Conservation (phyloP, 2,888 invertebrate species). For the Chaetoderma sp. region DNA sequence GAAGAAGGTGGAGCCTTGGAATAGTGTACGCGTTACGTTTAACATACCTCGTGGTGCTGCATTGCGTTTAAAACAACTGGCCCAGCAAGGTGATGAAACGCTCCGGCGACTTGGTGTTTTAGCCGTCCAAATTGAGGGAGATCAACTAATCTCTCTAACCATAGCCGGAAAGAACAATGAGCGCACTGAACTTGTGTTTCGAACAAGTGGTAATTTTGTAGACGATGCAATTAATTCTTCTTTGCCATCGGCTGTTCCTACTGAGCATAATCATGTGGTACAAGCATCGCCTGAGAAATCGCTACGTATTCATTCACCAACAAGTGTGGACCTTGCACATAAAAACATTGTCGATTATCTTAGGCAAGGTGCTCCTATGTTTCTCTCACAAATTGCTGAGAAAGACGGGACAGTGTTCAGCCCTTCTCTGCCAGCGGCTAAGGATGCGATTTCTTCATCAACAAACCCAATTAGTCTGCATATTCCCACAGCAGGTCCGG, state of each 20-base stretch:
- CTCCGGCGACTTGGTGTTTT: conserved; percentile 92
- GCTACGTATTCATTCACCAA: too few relatives aligned
- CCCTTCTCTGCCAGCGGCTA: conserved; percentile 71
- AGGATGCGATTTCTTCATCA: conserved; percentile 91
- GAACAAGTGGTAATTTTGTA: conserved; percentile 50
- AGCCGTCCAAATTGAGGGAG: conserved; percentile 86
- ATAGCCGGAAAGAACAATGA: conserved; percentile 78
- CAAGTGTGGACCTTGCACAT: conserved; percentile 63
- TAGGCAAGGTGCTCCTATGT: conserved; percentile 54
- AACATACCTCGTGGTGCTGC: conserved; percentile 97
- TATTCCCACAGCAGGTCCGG: conserved; percentile 38
- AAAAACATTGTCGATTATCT: conserved; percentile 68
- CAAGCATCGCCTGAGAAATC: too few relatives aligned
- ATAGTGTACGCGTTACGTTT: conserved; percentile 96
- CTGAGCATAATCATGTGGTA: too few relatives aligned
- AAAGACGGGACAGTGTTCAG: conserved; percentile 13
- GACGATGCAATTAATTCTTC: conserved; percentile 20
- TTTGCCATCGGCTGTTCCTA: background rate
- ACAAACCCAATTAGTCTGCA: conserved; percentile 75
- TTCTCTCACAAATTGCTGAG: conserved; percentile 42
- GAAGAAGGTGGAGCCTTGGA: conserved; percentile 95
- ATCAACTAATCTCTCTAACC: conserved; percentile 76
- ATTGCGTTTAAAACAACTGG: conserved; percentile 88
- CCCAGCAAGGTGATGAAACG: conserved; percentile 86
- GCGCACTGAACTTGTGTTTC: conserved; percentile 75